These are phyloP conservation scores for Macropis europaea DNA, from an alignment of 2,888 invertebrate species.

Conservation along the genomic window DNA sequence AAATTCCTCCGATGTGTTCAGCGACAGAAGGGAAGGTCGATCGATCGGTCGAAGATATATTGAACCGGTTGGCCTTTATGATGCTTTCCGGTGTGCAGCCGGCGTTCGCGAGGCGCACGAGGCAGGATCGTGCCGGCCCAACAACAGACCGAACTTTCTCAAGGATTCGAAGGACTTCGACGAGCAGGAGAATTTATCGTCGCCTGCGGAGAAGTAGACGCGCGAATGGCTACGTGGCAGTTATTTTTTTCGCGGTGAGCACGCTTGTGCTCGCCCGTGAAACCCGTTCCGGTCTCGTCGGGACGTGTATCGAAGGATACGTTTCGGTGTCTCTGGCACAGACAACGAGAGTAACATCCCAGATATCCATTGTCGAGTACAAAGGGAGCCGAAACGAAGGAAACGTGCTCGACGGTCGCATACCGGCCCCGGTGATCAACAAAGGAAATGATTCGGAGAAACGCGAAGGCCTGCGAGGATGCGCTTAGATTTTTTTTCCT, in stretches of 20 bases:
- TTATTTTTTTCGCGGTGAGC: constrained; percentile 13
- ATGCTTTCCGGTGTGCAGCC: constrained; percentile 31
- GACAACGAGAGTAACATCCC: too few relatives aligned
- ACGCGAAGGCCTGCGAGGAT: neutral
- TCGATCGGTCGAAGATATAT: constrained; percentile 15
- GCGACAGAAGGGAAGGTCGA: neutral
- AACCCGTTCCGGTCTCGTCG: neutral
- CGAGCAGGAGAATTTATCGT: neutral
- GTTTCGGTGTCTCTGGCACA: too few relatives aligned
- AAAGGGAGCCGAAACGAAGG: neutral
- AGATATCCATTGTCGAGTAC: too few relatives aligned
- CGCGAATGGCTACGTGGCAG: constrained; percentile 47
- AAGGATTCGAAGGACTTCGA: neutral
- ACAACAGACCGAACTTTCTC: constrained; percentile 31
- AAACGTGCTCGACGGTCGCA: constrained; percentile 4
- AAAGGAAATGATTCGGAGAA: neutral
- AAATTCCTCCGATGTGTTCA: neutral
- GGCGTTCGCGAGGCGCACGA: constrained; percentile 47
- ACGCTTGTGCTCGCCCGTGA: neutral
- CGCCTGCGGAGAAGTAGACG: neutral
- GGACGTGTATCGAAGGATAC: neutral
- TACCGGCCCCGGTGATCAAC: constrained; percentile 2
- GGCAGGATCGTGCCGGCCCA: constrained; percentile 30
- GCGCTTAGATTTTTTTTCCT: neutral
- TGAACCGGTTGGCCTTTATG: constrained; percentile 18